Evolutionary conservation across 2,113 vertebrate genomes (phyloP), one percentile per base, ranked within the genome.

Genomic region (Puntigrus tetrazona): DNA sequence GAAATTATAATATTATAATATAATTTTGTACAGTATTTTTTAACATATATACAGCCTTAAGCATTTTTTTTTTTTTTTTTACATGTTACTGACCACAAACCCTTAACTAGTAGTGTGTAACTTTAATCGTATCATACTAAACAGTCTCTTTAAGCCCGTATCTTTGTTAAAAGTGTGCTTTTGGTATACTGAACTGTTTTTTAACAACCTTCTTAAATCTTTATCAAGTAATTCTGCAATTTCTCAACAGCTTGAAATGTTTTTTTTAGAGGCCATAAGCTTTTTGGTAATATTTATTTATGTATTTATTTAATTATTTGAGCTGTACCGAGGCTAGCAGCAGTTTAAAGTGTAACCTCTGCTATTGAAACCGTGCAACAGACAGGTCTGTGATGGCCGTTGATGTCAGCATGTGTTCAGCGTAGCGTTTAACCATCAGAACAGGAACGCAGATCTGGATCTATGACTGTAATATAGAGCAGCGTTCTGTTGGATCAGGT

Each of bases 391-490:
- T 86, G 84, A 86, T 79, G 27, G 73, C 52, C 81, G 69, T 85
- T 89, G 86, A 89, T 88, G 88, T 81, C 73, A 81, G 81, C 73
- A 57, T 63, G 83, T 89, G 88, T 88, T 86, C 86, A 89, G 86
- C 59, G 85, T 89, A 88, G 87, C 88, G 27, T 89, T 85, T 85
- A 85, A 76, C 83, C 73, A 1, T 84, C 84, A 89, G 86, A 43
- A 1, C 59, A 81, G 87, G 88, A 92, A 91, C 91, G 87, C 91
- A 87, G 70, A 89, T 88, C 86, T 85, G 85, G 83, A 78, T 86
- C 47, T 77, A 65, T 84, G 90, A 88, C 90, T 89, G 84, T 88
- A 91, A 90, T 92, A 91, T 92, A 92, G 90, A 90, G 86, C 86
- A 89, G 89, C 81, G 88, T 86, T 89, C 79, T 47, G 88, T 87